Base-by-base conservation (phyloP, 2,113 vertebrate genomes). In the Thomomys bottae region DNA sequence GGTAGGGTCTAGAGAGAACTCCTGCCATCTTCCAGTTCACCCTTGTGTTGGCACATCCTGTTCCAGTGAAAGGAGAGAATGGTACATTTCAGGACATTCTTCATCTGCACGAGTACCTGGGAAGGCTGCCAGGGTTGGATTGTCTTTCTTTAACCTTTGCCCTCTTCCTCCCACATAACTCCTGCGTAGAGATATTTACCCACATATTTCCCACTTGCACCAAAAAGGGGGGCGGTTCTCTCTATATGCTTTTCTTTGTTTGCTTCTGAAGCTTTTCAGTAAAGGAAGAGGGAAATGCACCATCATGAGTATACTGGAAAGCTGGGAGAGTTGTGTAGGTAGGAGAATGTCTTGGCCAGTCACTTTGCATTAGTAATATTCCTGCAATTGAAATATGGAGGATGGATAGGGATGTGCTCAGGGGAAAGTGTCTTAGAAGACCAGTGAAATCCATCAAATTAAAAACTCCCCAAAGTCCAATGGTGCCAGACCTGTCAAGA, bases 141-240 rank as follows among this genome's bases (percentile, higher is more conserved):
- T 66, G 21, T 54, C 34, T 86, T 3, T 73, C 32, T 66, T 66
- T 8, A 34, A 21, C 59, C 9, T 77, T 67, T n/a, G 63, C 34
- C 34, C 59, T 34, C 28, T 67, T 84, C 59, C 18, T 67, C 63
- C 73, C 49, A 77, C 57, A 63, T 9, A 36, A 17, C 28, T 68
- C n/a, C 32, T 84, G 23, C 24, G 57, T 34, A 59, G 34, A 78
- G n/a, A 73, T 81, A 66, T 36, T 87, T 94, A 78, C 49, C 34
- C 77, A 86, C 61, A 6, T 34, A 59, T 63, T 80, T 84, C 28
- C 87, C 94, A 75, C 40, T 85, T 88, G 91, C 18, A 64, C 32
- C 40, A 73, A 57, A 68, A 40, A 76, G 76, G 75, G 11, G 93
- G 24, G 38, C 84, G 72, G 8, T 26, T 59, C 36, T 28, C 8